These are phyloP conservation scores for Halcyon chelicuti DNA, from an alignment of 2,797 vertebrate species.

Conservation along the genomic window DNA sequence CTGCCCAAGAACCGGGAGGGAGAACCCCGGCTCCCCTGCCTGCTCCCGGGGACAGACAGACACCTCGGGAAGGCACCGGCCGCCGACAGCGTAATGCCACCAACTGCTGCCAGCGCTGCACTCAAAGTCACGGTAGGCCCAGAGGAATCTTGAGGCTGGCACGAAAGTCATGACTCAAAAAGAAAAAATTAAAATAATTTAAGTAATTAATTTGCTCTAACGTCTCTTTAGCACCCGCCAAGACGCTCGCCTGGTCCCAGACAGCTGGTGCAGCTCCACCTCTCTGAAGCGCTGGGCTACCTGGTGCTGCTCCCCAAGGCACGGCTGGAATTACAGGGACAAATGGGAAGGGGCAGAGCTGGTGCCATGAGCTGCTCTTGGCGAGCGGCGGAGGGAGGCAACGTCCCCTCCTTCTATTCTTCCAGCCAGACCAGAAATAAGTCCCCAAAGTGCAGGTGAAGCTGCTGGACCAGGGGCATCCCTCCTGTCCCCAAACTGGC, in stretches of 20 bases:
- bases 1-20: not conserved
- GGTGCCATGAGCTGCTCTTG: not conserved
- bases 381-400: rapidly evolving
- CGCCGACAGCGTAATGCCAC: rapidly evolving
- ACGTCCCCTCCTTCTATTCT: not conserved
- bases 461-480: not conserved
- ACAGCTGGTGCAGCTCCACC: not conserved
- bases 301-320: not conserved
- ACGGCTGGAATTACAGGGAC: not conserved
- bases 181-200: not conserved
- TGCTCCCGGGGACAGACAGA: not conserved
- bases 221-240: not conserved
- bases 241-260: not conserved
- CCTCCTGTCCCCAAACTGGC: no score
- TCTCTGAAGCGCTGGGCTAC: not conserved
- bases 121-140: not conserved
- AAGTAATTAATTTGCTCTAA: not conserved
- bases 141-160: not conserved
- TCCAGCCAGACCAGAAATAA: not conserved
- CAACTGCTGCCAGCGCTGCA: not conserved
- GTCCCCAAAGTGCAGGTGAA: not conserved
- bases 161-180: not conserved
- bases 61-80: not conserved
- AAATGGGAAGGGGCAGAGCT: not conserved
- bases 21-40: not conserved